Evolutionary conservation across 1,140 invertebrate species (phyloP).

Genomic region (Drosophila leontia): DNA sequence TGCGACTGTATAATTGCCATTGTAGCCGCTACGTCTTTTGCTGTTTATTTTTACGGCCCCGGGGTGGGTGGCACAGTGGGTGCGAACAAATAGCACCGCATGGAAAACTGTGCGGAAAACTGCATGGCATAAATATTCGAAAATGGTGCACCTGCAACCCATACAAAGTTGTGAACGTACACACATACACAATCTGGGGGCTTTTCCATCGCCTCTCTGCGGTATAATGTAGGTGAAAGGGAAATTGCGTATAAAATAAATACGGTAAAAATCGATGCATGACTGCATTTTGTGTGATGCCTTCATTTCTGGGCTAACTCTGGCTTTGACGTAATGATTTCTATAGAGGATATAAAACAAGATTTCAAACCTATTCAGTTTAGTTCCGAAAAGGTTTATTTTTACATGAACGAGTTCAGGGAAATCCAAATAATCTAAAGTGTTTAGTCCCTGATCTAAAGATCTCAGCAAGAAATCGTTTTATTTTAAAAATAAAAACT

Average conservation of each 20-base stretch:
- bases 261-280: constrained; percentile 50
- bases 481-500: too few species aligned
- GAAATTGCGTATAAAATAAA: constrained; percentile 50
- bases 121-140: constrained; percentile 38
- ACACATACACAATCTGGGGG: not conserved
- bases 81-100: constrained; percentile 26
- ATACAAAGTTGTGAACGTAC: not conserved
- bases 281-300: constrained; percentile 24
- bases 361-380: not conserved
- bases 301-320: constrained; percentile 16
- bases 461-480: too few species aligned
- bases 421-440: not conserved
- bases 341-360: not conserved
- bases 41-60: constrained; percentile 25
- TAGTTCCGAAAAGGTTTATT: not conserved
- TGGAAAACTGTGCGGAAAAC: constrained; percentile 28
- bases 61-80: constrained; percentile 21
- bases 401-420: not conserved
- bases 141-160: constrained; percentile 25
- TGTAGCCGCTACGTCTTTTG: constrained; percentile 29
- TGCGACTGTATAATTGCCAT: constrained; percentile 46
- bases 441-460: too few species aligned
- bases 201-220: not conserved
- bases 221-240: constrained; percentile 17
- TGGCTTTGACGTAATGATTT: not conserved